Base-by-base conservation (phyloP, 2,888 invertebrate genomes). In the Hecatera dysodea region DNA sequence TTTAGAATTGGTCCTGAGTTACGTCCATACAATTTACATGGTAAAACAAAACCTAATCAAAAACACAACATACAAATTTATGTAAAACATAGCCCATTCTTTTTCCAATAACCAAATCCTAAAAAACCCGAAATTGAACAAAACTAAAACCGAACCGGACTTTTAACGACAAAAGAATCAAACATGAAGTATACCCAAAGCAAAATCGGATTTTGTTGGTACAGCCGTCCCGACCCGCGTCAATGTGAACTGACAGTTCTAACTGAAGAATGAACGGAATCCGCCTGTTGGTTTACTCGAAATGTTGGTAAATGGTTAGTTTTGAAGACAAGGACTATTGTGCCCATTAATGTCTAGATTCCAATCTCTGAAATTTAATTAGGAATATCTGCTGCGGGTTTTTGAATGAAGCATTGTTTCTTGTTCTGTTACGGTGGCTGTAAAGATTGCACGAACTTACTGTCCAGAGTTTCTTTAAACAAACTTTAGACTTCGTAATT, bases 161-260 rank as follows among this genome's bases (percentile, higher is more conserved):
- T 59, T 78, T 63, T 50, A 67, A 80, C 76, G 78, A 84, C 77
- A 73, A 80, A 81, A 77, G 82, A 86, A 85, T 70, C 70, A 79
- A 78, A 61, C 82, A 82, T 84, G 80, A 86, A 86, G 85, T 72
- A 48, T 42, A 55, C 19, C 67, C 61, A 88, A 86, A 88, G 86
- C 84, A 83, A 86, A 88, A 87, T 87, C 84, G 75, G 86, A 89
- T 89, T 89, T 85, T 66, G 82, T 85, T 72, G 69, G 80, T 69
- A 69, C 67, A 67, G 46, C 56, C 68, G n/a, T 42, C 64, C 63
- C 78, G 72, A 85, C 85, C 86, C 85, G 27, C 72, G 76, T 86
- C 86, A 86, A 80, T 78, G 78, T 50, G 0, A 60, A 72, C 52
- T 83, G 83, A 80, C 85, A 73, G 71, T 60, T 80, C 69, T 19